These are phyloP conservation scores for Rhopalosiphum padi DNA, from an alignment of 1,140 invertebrate genomes.

Conservation along the genomic window DNA sequence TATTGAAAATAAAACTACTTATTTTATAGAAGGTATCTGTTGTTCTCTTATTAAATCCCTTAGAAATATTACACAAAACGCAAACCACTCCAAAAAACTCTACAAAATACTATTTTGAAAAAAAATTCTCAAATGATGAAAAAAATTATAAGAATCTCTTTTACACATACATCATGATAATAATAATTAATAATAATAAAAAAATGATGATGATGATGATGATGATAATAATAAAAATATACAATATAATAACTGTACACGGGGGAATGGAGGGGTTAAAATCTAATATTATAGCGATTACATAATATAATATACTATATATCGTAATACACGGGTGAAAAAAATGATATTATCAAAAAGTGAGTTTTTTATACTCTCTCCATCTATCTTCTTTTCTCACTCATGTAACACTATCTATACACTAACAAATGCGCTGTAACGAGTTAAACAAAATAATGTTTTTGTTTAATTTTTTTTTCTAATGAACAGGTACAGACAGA, in stretches of 20 bases:
- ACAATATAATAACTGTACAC: conserved; percentile 37
- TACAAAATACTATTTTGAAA: conserved; percentile 23
- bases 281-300: conserved; percentile 38
- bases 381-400: neutral
- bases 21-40: conserved; percentile 40
- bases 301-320: neutral
- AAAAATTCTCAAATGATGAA: neutral
- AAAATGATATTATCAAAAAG: neutral
- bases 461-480: neutral
- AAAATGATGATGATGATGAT: neutral
- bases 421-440: conserved; percentile 58
- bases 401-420: conserved; percentile 38
- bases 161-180: conserved; percentile 16
- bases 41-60: neutral
- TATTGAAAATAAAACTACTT: conserved; percentile 29
- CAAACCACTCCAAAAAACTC: conserved; percentile 38
- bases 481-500: conserved; percentile 52
- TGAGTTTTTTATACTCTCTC: neutral
- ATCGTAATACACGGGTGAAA: neutral
- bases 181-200: conserved; percentile 29
- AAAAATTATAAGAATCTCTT: neutral
- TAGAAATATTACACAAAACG: conserved; percentile 25
- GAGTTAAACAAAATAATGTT: conserved; percentile 41
- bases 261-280: neutral
- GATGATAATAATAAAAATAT: conserved; percentile 18